Evolutionary conservation across 1,140 invertebrate species (phyloP).

Genomic region (Drosophila ohnishii): DNA sequence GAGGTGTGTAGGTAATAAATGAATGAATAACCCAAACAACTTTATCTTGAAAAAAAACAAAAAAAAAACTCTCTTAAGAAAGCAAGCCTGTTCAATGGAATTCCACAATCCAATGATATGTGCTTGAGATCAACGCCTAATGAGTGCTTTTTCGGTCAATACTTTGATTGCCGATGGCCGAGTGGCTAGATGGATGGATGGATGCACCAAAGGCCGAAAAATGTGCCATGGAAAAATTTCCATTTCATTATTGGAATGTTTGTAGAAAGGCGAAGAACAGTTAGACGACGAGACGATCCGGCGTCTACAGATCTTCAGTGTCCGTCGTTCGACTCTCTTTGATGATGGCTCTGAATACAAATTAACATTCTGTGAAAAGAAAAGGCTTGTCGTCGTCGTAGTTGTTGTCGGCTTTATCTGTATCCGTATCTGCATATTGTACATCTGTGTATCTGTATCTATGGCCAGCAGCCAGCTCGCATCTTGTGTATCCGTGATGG

Average conservation of each 20-base stretch:
- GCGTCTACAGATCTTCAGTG: conserved; percentile 5
- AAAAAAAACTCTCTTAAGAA: neutral
- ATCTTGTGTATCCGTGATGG: conserved; percentile 22
- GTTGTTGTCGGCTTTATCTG: conserved; percentile 20
- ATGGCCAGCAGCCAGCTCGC: conserved; percentile 8
- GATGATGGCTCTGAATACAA: conserved; percentile 45
- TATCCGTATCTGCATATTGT: conserved; percentile 53
- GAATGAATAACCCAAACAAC: neutral
- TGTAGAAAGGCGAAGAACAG: conserved; percentile 78
- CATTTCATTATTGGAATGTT: conserved; percentile 72
- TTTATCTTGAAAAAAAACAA: neutral
- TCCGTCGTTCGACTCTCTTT: conserved; percentile 22
- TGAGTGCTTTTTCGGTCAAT: conserved; percentile 10
- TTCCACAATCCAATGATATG: conserved; percentile 3
- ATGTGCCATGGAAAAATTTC: conserved; percentile 45
- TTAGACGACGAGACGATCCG: conserved; percentile 53
- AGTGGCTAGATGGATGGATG: neutral
- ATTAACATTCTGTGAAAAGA: conserved; percentile 69
- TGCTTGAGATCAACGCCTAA: conserved; percentile 2
- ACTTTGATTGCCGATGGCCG: neutral
- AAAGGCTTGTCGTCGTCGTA: conserved; percentile 37
- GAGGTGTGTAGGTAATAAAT: neutral
- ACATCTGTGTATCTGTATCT: conserved; percentile 22
- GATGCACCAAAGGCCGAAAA: conserved; percentile 13
- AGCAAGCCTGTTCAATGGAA: neutral